Base-by-base conservation (phyloP, 1,140 invertebrate species). In the Neoseiulus cucumeris region DNA sequence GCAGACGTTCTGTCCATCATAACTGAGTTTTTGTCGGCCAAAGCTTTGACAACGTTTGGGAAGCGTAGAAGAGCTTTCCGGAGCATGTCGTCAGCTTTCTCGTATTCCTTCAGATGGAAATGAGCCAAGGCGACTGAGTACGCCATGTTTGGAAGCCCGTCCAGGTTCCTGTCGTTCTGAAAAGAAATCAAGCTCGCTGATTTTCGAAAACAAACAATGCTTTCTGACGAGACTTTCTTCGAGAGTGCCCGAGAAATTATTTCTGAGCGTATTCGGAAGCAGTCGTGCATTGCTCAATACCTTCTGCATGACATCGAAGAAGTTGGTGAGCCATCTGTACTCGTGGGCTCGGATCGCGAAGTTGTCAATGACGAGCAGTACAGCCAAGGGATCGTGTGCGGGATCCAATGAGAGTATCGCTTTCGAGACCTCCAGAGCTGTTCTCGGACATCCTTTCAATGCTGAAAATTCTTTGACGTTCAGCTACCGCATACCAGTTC, bases 301-400 rank as follows among this genome's bases (percentile, higher is more conserved):
- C 51, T 25, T 59, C 22, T 59, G 51, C 25, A 59, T 29, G 14
- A 33, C 28, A 1, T 59, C 47, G 28, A n/a, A 84, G 55, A 88
- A 79, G 5, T 85, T 77, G 14, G 80, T 68, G 0, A 90, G 77
- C 85, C 89, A 94, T 22, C 81, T 74, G 71, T 85, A 87, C 75
- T 93, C 85, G 64, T 82, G 81, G 45, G 85, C 81, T 67, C 87
- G 77, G 33, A 94, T 72, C 0, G 90, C 89, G 73, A 90, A 88
- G 68, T 87, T 89, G 73, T 94, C 90, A 1, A 95, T 82, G 68
- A 85, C 80, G 20, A 92, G 77, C 33, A 89, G 77, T 7, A 86
- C 80, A 22, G 84, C 87, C 67, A 93, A 72, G 1, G 91, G 91
- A 77, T 95, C 91, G 30, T 74, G 79, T 41, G 85, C 83, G 1